A percentile compares a stretch with the other conserved stretches of the same genome.
Conservation (phyloP, 2,888 invertebrate species). For the Brachylomia viminalis region DNA sequence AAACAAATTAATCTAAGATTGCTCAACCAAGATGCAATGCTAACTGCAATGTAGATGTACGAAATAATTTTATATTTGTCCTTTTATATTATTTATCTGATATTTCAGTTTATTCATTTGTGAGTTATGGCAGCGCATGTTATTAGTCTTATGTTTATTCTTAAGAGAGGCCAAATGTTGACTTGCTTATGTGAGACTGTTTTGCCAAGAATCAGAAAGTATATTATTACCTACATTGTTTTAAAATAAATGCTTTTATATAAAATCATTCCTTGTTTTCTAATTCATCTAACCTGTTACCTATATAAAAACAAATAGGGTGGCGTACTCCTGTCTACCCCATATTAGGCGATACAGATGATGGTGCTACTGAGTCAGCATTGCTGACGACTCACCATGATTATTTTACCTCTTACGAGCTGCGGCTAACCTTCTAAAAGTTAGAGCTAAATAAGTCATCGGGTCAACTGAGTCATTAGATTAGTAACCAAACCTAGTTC, state of each 20-base stretch:
- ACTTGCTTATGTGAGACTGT: slow-evolving; percentile 91
- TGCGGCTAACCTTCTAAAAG: slow-evolving; percentile 19
- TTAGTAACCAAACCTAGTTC: slow-evolving; percentile 28
- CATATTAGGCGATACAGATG: not conserved
- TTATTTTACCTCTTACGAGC: slow-evolving; percentile 21
- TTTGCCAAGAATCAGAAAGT: slow-evolving; percentile 91
- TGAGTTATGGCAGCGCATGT: slow-evolving; percentile 90
- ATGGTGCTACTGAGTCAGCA: slow-evolving; percentile 8
- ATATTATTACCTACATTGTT: slow-evolving; percentile 91
- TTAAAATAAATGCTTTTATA: slow-evolving; percentile 91
- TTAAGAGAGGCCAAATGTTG: slow-evolving; percentile 91
- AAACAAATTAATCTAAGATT: slow-evolving; percentile 88
- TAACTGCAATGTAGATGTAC: slow-evolving; percentile 87
- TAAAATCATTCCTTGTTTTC: slow-evolving; percentile 73
- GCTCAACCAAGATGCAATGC: slow-evolving; percentile 90
- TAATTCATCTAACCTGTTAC: slow-evolving; percentile 12
- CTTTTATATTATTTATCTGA: slow-evolving; percentile 88
- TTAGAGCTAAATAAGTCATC: slow-evolving; percentile 7
- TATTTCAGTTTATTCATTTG: slow-evolving; percentile 88
- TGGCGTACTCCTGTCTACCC: not conserved
- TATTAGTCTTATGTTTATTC: slow-evolving; percentile 89
- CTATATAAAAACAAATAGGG: not conserved
- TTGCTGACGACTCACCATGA: slow-evolving; percentile 1
- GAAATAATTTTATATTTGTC: slow-evolving; percentile 86
- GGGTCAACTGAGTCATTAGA: slow-evolving; percentile 19